Conservation (phyloP, 92 coral and sea anemone genomes). For the Epizoanthus ramosus region DNA sequence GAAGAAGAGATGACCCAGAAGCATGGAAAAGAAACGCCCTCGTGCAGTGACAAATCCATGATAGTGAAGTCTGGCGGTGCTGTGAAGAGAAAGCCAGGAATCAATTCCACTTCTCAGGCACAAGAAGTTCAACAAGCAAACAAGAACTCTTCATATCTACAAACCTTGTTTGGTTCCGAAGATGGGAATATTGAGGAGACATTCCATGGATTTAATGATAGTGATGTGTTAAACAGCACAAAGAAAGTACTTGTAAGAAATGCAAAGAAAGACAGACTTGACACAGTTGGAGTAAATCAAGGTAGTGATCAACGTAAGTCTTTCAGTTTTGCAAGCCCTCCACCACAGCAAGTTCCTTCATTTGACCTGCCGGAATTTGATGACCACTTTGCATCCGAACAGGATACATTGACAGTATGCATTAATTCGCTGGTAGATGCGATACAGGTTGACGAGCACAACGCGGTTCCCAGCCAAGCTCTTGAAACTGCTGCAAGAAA, state of each 20-base stretch:
- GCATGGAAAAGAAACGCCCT: neutral
- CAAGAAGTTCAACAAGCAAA: neutral
- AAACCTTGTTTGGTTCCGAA: neutral
- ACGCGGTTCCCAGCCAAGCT: neutral
- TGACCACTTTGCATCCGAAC: neutral
- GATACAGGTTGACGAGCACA: conserved; percentile 8
- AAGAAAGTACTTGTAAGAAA: conserved; percentile 1
- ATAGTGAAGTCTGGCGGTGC: conserved; percentile 1
- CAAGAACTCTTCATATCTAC: neutral
- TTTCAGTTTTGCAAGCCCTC: neutral
- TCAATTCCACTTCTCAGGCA: neutral
- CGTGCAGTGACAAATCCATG: neutral
- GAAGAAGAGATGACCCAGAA: neutral
- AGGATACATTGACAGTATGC: conserved; percentile 29
- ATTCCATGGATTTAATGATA: conserved; percentile 6
- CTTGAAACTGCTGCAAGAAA: neutral
- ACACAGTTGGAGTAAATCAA: neutral
- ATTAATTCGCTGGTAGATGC: conserved; percentile 21
- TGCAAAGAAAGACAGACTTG: conserved; percentile 13
- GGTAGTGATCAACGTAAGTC: neutral
- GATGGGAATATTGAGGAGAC: neutral
- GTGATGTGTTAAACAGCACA: neutral
- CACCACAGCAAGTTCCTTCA: conserved; percentile 13
- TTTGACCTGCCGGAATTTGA: conserved; percentile 36
- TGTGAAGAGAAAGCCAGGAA: neutral